Conservation (phyloP, 2,113 vertebrate genomes). For the Tauraco erythrolophus region DNA sequence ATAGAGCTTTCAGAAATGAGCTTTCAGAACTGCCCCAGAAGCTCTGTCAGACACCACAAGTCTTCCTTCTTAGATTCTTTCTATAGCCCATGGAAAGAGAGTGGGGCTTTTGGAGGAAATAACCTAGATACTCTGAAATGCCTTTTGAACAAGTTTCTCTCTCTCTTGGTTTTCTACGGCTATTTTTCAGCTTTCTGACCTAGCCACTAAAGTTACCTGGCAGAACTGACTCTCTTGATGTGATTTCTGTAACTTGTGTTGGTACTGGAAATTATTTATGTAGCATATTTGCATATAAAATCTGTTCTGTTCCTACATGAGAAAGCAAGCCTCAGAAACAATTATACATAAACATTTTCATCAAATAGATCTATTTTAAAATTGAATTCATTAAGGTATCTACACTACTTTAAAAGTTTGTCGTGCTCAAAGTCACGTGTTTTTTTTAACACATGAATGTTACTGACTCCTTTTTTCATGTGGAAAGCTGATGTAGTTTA, state of each 20-base stretch:
- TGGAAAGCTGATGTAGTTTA: background rate
- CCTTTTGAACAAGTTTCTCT: background rate
- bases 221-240: background rate
- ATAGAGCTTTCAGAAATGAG: background rate
- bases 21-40: background rate
- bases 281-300: background rate
- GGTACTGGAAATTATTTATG: background rate
- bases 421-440: background rate
- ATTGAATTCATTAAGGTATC: background rate
- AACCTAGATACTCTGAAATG: background rate
- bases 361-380: background rate
- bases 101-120: background rate
- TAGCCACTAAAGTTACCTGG: background rate
- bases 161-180: background rate
- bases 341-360: background rate
- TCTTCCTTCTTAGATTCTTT: background rate
- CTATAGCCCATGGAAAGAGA: background rate
- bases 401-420: background rate
- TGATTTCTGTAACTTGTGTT: background rate
- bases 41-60: background rate
- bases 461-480: background rate
- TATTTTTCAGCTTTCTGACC: background rate
- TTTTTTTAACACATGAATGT: background rate
- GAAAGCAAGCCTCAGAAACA: background rate
- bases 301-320: background rate